A percentile compares a stretch with the other conserved stretches of the same genome.
phyloP scores from a whole-genome alignment of 2,113 vertebrate species.

The Cyphomyrus plagiostoma region DNA sequence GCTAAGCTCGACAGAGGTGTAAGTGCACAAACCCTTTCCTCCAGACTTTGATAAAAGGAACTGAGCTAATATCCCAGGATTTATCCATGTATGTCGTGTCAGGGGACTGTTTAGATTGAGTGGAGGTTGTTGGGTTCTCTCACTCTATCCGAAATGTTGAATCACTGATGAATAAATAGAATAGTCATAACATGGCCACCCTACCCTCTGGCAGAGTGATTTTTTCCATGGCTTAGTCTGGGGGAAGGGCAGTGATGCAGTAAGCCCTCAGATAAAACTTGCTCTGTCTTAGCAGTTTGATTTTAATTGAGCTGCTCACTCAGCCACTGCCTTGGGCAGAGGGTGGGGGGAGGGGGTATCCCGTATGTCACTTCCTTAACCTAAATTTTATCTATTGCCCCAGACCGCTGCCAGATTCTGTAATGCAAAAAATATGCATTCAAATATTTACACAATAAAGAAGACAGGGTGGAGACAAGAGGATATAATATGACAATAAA shows the following conservation, averaged over 20 bases:
- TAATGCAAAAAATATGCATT: conserved; percentile 48
- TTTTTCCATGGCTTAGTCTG: conserved; percentile 42
- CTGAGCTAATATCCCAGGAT: conserved; percentile 47
- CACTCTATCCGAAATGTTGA: conserved; percentile 45
- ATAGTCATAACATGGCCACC: conserved; percentile 48
- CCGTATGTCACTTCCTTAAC: conserved; percentile 62
- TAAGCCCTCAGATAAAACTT: conserved; percentile 36
- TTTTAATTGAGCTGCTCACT: conserved; percentile 69
- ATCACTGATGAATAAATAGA: conserved; percentile 58
- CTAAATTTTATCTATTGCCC: conserved; percentile 55
- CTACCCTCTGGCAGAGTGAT: conserved; percentile 45
- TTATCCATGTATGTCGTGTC: conserved; percentile 50
- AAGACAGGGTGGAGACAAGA: conserved; percentile 23
- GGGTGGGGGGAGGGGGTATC: conserved; percentile 43
- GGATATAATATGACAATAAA: conserved; percentile 35
- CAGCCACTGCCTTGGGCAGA: conserved; percentile 51
- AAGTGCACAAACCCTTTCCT: conserved; percentile 34
- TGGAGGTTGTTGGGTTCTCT: conserved; percentile 34
- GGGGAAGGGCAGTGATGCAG: conserved; percentile 39
- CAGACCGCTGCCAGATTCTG: conserved; percentile 55
- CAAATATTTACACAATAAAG: conserved; percentile 41
- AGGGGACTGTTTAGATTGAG: conserved; percentile 42
- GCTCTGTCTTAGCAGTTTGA: conserved; percentile 55
- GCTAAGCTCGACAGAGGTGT: conserved; percentile 29
- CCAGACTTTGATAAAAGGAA: conserved; percentile 35